These are phyloP conservation scores for Clarias pachynema DNA, from an alignment of 2,797 vertebrate genomes.

Conservation along the genomic window DNA sequence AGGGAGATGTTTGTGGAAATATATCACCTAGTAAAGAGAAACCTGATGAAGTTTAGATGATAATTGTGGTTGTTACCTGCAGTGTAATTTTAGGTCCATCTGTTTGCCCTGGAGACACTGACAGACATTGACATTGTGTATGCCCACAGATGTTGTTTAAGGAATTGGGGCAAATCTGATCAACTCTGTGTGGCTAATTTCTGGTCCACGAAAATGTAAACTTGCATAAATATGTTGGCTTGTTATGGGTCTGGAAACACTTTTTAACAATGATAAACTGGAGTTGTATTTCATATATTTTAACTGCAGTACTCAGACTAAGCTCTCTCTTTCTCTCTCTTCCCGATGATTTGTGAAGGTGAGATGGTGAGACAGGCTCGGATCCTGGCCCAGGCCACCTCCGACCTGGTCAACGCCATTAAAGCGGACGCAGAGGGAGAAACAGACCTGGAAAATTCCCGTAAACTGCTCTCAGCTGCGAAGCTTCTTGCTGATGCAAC, in stretches of 20 bases:
- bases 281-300: not conserved
- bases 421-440: constrained; percentile 96
- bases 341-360: constrained; percentile 69
- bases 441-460: constrained; percentile 92
- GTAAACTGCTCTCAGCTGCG: constrained; percentile 93
- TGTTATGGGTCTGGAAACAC: not conserved
- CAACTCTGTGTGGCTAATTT: not conserved
- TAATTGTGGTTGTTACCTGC: not conserved
- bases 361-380: constrained; percentile 99
- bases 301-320: not conserved
- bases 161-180: not conserved
- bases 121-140: not conserved
- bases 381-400: constrained; percentile 95
- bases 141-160: not conserved
- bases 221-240: not conserved
- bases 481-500: constrained; percentile 96
- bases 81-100: not conserved
- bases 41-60: not conserved
- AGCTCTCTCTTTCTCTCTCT: not conserved
- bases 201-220: not conserved
- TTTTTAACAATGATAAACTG: not conserved
- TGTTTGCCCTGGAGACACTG: not conserved
- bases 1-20: not conserved
- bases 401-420: constrained; percentile 95
- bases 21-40: not conserved